Evolutionary conservation across 2,113 vertebrate genomes (phyloP), one percentile per base, ranked within the genome.

Genomic region (Neogobius melanostomus): DNA sequence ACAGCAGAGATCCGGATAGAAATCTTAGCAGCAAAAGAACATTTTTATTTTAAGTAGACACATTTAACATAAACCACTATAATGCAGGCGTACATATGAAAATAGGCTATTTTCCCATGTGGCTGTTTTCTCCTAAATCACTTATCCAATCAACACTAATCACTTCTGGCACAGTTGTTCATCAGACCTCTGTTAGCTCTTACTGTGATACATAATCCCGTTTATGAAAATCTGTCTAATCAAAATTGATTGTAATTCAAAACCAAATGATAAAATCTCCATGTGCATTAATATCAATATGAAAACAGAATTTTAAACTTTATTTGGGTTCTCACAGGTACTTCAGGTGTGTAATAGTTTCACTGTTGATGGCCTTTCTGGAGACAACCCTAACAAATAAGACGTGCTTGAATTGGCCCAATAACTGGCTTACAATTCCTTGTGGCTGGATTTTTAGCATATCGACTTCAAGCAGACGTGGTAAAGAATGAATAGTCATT

Each of bases 391-490:
- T 57, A 17, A 21, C 21, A 28, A 57, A 7, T 11, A 12, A 42
- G 5, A 36, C 11, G 28, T 14, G 17, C 28, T 11, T 59, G 2
- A 28, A 59, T 8, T 42, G 28, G 56, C 56, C 36, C 56, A 59
- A 42, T 14, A 42, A 59, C 28, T 59, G 56, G 28, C 56, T 59
- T 59, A 15, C 12, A 28, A 59, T 59, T 59, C 28, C 56, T 14
- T 14, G 28, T 42, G 53, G 17, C 9, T 36, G 21, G 28, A 42
- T 59, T 59, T 59, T 45, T 51, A 28, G 56, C 64, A 48, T 45
- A 59, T 52, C 11, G 48, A 66, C 64, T 70, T 7, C n/a, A 75
- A 56, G 54, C 21, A 14, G 12, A 17, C 28, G 12, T 36, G 12
- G 4, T 2, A 36, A 57, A 53, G 8, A 53, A n/a, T 12, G 36